phyloP scores from a whole-genome alignment of 2,888 invertebrate species.

The Hyppa rectilinea region DNA sequence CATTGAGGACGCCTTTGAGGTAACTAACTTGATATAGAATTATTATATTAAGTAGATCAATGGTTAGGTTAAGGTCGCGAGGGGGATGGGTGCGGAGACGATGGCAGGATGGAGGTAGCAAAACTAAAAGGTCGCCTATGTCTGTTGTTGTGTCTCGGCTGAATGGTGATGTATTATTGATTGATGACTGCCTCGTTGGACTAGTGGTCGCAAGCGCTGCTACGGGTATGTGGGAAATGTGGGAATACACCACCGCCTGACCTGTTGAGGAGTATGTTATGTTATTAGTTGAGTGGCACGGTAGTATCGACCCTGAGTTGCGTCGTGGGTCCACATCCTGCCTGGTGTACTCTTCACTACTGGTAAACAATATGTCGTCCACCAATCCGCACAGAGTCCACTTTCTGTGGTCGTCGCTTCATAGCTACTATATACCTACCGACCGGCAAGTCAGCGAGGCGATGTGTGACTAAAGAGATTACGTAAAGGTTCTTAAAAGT shows the following conservation, averaged over 20 bases:
- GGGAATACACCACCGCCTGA: background rate
- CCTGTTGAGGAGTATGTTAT: background rate
- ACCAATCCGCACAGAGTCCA: background rate
- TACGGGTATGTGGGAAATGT: background rate
- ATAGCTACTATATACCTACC: background rate
- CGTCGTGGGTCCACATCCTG: background rate
- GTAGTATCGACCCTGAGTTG: background rate
- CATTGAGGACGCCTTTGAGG: constrained; percentile 99
- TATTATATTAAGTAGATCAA: background rate
- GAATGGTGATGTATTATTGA: background rate
- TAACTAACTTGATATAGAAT: constrained; percentile 74
- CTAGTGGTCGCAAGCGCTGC: too few species aligned
- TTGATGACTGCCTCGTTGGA: too few species aligned
- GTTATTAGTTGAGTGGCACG: background rate
- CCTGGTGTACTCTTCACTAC: background rate
- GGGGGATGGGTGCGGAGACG: background rate
- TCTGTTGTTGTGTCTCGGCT: background rate
- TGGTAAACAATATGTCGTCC: background rate
- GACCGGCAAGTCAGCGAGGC: too few species aligned
- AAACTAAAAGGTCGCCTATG: background rate
- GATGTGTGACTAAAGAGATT: background rate
- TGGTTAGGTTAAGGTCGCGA: background rate
- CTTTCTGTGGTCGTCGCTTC: background rate
- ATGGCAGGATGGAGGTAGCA: background rate
- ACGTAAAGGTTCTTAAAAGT: background rate